Base-by-base conservation (phyloP, 2,888 invertebrate species). In the Syrista parreyssii region DNA sequence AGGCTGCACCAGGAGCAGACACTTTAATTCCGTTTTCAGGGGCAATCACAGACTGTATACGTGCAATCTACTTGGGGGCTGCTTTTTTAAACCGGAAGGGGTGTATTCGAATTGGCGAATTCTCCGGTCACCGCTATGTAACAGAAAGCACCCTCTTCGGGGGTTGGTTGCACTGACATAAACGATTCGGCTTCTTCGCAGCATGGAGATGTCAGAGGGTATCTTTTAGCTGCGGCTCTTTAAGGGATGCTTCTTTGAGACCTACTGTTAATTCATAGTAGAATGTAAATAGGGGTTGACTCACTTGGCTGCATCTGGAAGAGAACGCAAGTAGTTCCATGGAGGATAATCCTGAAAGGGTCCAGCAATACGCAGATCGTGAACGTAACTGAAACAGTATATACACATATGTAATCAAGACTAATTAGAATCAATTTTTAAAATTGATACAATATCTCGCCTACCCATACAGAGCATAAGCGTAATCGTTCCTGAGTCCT, bases 401-500 rank as follows among this genome's bases (percentile, higher is more conserved):
- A 76, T n/a, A n/a, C 73, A 11, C n/a, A 73, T 11, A 23, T 6
- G 34, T 12, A 1, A 6, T 40, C 35, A 33, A n/a, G 12, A 35
- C 30, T 71, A 32, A 68, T 36, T 40, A n/a, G 23, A 73, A 32
- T 68, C 0, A 73, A 36, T 15, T 11, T n/a, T 34, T 36, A 32
- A 23, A 35, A 36, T 36, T 12, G 3, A 36, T n/a, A 12, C 71
- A 36, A 34, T 15, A 23, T 75, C 30, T 68, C 36, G 78, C 84
- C 82, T 86, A 92, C 91, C 93, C 93, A 77, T 92, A 84, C 1
- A 93, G 86, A 2, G 92, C 92, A 90, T 93, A 93, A 82, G 93
- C 92, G 83, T 94, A 94, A 84, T 94, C 93, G 83, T 94, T 93
- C 31, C 93, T 88, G n/a, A 93, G 90, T 3, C 92, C 92, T 82